Base-by-base conservation (phyloP, 2,797 vertebrate species). In the Todus mexicanus region DNA sequence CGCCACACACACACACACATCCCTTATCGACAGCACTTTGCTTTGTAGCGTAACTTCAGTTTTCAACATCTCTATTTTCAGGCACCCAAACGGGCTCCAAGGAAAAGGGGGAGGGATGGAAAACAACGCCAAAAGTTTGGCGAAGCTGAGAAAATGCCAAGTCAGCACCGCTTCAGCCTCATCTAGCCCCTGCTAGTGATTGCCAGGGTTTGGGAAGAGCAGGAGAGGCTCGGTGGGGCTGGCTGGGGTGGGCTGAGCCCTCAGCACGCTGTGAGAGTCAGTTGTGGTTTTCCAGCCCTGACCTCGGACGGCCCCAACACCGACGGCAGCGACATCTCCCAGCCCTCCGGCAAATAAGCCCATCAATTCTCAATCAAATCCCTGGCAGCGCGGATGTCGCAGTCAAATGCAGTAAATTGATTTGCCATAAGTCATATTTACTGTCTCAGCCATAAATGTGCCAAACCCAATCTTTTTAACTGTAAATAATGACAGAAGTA, bases 231-330 rank as follows among this genome's bases (percentile, higher is more conserved):
- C 1, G 3, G 50, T 5, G 6, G 68, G 61, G 45, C 12, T 8
- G 20, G 56, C 7, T 13, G 21, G 45, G n/a, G 5, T 5, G 14
- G 65, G 59, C 71, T 66, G 69, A 64, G 70, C 83, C 66, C 71
- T 45, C 8, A 2, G 47, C 19, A 16, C 1, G 0, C n/a, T 11
- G 21, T 2, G 3, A 5, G 37, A 22, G 4, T 18, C 3, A 22
- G 3, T 16, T 3, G 1, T 0, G 0, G 23, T 14, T 83, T 42
- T n/a, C 75, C 90, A 89, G 42, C n/a, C 80, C 6, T 11, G 38
- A 11, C 4, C 45, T 26, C 0, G 0, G 29, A 3, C 0, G 19
- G 74, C 23, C 3, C 0, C 6, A 33, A 3, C 0, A 0, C 29
- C 1, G 0, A 29, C 0, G 2, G 56, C 6, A 0, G 45, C 0